Evolutionary conservation across 2,113 vertebrate genomes (phyloP).

Genomic region (Rhizomys pruinosus): DNA sequence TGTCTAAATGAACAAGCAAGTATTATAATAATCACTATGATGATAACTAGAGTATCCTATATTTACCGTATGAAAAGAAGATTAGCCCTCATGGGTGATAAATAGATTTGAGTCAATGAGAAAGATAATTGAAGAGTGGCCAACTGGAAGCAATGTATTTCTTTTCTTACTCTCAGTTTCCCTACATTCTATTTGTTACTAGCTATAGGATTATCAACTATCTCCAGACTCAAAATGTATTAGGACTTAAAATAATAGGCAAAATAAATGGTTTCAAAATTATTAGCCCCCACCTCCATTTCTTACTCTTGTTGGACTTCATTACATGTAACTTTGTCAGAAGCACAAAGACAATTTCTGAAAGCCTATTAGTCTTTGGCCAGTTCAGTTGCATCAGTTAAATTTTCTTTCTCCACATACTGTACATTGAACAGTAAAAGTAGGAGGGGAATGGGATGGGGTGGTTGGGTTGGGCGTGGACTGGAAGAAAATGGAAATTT

Average conservation of each 20-base stretch:
- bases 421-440: constrained; percentile 46
- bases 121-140: constrained; percentile 52
- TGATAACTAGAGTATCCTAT: constrained; percentile 39
- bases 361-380: constrained; percentile 19
- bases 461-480: constrained; percentile 30
- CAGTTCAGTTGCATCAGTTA: constrained; percentile 37
- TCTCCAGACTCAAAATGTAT: constrained; percentile 21
- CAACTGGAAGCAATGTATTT: constrained; percentile 57
- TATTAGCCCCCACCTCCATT: not conserved
- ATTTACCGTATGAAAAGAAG: constrained; percentile 43
- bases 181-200: constrained; percentile 25
- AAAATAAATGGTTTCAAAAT: constrained; percentile 47
- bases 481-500: constrained; percentile 47
- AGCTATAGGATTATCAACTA: not conserved
- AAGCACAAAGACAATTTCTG: constrained; percentile 65
- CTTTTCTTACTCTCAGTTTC: constrained; percentile 21
- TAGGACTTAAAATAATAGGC: constrained; percentile 23
- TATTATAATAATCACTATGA: constrained; percentile 49
- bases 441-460: constrained; percentile 31
- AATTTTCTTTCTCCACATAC: constrained; percentile 40
- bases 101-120: constrained; percentile 44
- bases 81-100: constrained; percentile 31
- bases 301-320: constrained; percentile 37
- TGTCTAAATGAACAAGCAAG: constrained; percentile 48
- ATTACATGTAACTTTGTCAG: constrained; percentile 56